phyloP scores from a whole-genome alignment of 2,888 invertebrate species.

The Lamellibrachia columna region DNA sequence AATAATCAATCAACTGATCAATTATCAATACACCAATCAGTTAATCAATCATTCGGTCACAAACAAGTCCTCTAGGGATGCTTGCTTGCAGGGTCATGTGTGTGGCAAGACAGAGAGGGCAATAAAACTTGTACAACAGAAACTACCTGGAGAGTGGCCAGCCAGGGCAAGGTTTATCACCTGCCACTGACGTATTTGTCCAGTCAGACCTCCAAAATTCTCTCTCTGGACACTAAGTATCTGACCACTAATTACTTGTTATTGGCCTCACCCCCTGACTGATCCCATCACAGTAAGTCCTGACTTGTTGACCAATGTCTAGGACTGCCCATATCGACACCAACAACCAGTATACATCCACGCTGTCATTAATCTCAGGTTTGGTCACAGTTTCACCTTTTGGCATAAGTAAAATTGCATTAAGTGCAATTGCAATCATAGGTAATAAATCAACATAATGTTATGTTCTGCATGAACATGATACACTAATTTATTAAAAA shows the following conservation, averaged over 20 bases:
- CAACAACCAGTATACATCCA: neutral
- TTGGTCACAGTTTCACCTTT: neutral
- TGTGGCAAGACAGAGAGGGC: neutral
- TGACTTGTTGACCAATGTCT: neutral
- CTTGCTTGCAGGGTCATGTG: neutral
- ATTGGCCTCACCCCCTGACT: neutral
- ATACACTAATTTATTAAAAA: no score
- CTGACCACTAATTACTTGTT: conserved; percentile 6
- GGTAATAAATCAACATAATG: no score
- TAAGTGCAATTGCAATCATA: no score
- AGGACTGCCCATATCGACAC: neutral
- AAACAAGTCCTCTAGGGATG: neutral
- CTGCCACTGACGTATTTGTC: neutral
- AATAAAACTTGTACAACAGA: neutral
- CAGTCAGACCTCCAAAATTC: neutral
- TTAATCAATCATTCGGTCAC: neutral
- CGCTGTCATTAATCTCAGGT: neutral
- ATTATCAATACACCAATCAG: neutral
- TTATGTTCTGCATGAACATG: no score
- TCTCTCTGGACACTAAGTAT: neutral
- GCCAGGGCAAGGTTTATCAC: neutral
- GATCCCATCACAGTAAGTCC: neutral
- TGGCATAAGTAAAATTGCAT: no score
- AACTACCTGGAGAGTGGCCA: neutral
- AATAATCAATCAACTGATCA: neutral